Percentiles rank a stretch among this genome's conserved stretches.
Conservation (phyloP, 2,113 vertebrate species). For the Triplophysa rosa region DNA sequence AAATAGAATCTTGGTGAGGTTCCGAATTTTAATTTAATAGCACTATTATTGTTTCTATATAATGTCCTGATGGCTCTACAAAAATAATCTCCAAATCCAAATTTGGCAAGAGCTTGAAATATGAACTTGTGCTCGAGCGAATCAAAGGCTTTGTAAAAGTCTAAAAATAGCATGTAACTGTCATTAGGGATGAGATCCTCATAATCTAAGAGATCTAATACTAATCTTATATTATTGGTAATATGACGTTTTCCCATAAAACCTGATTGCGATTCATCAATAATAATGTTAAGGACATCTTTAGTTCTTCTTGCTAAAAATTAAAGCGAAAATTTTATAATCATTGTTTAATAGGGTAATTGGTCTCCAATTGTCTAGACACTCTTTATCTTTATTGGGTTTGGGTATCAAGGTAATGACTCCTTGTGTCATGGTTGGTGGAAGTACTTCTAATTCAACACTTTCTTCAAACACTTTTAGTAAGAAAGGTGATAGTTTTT, state of each 20-base stretch:
- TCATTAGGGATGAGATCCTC: too few relatives aligned
- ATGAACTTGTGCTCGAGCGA: too few relatives aligned
- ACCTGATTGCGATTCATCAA: too few relatives aligned
- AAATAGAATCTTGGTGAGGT: background rate
- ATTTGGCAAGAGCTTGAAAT: too few relatives aligned
- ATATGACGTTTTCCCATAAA: too few relatives aligned
- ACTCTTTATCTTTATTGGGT: conserved; percentile 29
- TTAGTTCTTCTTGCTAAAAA: background rate
- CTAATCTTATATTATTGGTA: too few relatives aligned
- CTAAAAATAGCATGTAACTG: too few relatives aligned
- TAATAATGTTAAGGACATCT: too few relatives aligned
- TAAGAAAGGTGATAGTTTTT: background rate
- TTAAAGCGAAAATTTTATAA: too few relatives aligned
- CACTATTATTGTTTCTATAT: background rate
- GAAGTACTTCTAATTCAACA: background rate
- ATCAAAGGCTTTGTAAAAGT: too few relatives aligned
- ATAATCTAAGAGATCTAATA: too few relatives aligned
- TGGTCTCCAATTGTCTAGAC: conserved; percentile 18
- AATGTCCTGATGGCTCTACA: background rate
- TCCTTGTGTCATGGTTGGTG: conserved; percentile 1
- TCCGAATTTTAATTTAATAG: background rate
- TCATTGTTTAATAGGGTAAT: conserved; percentile 30
- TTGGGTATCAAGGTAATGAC: conserved; percentile 25
- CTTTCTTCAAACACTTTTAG: conserved; percentile 7
- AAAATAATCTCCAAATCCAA: too few relatives aligned